Evolutionary conservation across 2,797 vertebrate genomes (phyloP).

Genomic region (Phoxinus dragarum): DNA sequence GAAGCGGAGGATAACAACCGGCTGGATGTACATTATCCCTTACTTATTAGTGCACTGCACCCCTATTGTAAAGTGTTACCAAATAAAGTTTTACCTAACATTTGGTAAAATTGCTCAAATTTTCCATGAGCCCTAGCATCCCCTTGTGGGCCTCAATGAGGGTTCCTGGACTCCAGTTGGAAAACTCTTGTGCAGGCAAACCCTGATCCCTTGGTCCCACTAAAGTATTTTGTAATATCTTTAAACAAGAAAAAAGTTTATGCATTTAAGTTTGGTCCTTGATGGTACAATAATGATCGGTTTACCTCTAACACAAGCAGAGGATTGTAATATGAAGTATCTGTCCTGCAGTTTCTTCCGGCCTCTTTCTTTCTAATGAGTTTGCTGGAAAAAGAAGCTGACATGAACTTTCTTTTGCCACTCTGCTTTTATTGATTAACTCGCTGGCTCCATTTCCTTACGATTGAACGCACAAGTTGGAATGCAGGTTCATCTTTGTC

Average conservation of each 20-base stretch:
- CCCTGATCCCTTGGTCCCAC: neutral
- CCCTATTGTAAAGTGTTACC: too few relatives aligned
- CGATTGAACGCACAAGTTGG: slow-evolving; percentile 24
- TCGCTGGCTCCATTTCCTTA: slow-evolving; percentile 36
- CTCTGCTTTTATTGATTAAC: slow-evolving; percentile 61
- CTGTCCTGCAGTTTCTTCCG: slow-evolving; percentile 26
- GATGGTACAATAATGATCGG: neutral
- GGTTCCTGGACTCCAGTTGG: neutral
- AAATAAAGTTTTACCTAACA: too few relatives aligned
- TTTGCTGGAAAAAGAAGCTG: slow-evolving; percentile 63
- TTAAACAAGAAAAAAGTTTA: neutral
- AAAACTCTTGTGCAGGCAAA: neutral
- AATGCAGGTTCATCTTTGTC: slow-evolving; percentile 21
- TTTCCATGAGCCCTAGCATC: neutral
- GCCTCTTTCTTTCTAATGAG: slow-evolving; percentile 61
- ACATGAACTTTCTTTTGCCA: slow-evolving; percentile 49
- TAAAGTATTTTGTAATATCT: neutral
- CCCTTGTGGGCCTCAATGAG: neutral
- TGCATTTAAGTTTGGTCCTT: neutral
- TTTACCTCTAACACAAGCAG: slow-evolving; percentile 17
- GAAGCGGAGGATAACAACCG: too few relatives aligned
- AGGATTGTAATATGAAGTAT: slow-evolving; percentile 27
- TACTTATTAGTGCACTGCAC: too few relatives aligned
- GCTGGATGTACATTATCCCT: too few relatives aligned
- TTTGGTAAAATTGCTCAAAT: too few relatives aligned